phyloP scores from a whole-genome alignment of 1,140 invertebrate genomes.

The Eumeta japonica region DNA sequence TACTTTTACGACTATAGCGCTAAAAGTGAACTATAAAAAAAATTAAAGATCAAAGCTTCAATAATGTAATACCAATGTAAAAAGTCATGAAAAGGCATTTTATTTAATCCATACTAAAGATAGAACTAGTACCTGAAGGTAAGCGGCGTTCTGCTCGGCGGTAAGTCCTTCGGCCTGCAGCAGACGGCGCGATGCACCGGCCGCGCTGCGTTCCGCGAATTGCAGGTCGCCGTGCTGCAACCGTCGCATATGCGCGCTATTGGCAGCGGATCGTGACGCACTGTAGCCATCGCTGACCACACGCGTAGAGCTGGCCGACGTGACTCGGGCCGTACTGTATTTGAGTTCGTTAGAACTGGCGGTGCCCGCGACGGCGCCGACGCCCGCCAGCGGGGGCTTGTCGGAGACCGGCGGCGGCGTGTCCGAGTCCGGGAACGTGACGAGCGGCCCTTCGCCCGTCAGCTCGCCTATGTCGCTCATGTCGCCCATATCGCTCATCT shows the following conservation, averaged over 20 bases:
- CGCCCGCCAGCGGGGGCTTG: conserved; percentile 47
- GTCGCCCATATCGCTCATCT: conserved; percentile 47
- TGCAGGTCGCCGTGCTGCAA: conserved; percentile 77
- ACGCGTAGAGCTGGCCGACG: conserved; percentile 76
- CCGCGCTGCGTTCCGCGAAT: conserved; percentile 61
- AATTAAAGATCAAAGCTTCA: too few relatives aligned
- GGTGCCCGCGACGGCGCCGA: conserved; percentile 31
- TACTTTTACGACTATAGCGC: too few relatives aligned
- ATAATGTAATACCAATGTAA: too few relatives aligned
- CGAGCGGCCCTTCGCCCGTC: conserved; percentile 58
- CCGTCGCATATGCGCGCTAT: conserved; percentile 75
- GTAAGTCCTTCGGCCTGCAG: conserved; percentile 46
- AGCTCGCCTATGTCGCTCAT: conserved; percentile 56
- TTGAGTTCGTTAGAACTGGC: conserved; percentile 51
- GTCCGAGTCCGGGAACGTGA: conserved; percentile 77
- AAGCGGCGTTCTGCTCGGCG: conserved; percentile 48
- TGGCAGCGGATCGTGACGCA: conserved; percentile 73
- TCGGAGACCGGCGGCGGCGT: conserved; percentile 60
- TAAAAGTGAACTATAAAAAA: too few relatives aligned
- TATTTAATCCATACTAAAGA: too few relatives aligned
- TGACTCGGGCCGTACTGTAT: conserved; percentile 77
- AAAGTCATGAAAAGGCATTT: too few relatives aligned
- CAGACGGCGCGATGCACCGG: conserved; percentile 39
- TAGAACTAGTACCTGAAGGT: conserved; percentile 45
- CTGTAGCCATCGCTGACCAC: conserved; percentile 80